Conservation (phyloP, 2,888 invertebrate species). For the Mylabris sibirica region DNA sequence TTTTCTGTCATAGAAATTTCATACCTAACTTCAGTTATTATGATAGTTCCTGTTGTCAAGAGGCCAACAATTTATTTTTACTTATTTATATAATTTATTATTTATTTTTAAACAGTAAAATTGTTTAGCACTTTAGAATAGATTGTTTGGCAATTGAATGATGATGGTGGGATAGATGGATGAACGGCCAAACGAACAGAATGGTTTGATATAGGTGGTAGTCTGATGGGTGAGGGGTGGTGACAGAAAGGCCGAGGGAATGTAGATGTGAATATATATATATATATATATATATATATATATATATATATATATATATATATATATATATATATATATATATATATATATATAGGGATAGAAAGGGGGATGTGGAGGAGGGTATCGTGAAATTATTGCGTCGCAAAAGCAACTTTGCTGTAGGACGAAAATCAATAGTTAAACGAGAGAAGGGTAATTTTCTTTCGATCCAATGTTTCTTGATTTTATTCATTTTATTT, state of each 20-base stretch:
- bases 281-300: neutral
- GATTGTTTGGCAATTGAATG: neutral
- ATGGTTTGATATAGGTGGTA: neutral
- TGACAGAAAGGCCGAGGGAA: slow-evolving; percentile 7
- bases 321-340: neutral
- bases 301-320: neutral
- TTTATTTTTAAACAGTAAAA: neutral
- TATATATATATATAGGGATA: neutral
- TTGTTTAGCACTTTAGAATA: neutral
- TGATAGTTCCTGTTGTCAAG: slow-evolving; percentile 7
- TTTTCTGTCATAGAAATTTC: neutral
- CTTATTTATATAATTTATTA: neutral
- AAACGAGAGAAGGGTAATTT: slow-evolving; percentile 39
- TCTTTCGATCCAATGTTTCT: slow-evolving; percentile 20
- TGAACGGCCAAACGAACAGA: neutral
- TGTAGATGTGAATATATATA: slow-evolving; percentile 9
- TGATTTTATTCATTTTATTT: slow-evolving; percentile 23
- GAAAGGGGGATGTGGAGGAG: slow-evolving; percentile 6
- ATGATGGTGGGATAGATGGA: neutral
- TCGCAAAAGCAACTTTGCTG: slow-evolving; percentile 47
- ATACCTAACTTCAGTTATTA: neutral
- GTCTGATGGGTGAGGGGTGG: slow-evolving; percentile 2
- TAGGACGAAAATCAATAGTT: slow-evolving; percentile 50
- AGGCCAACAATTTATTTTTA: neutral
- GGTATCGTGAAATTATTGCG: slow-evolving; percentile 39